These are phyloP conservation scores for Amazonetta brasiliensis DNA, from an alignment of 2,797 vertebrate genomes.

Conservation along the genomic window DNA sequence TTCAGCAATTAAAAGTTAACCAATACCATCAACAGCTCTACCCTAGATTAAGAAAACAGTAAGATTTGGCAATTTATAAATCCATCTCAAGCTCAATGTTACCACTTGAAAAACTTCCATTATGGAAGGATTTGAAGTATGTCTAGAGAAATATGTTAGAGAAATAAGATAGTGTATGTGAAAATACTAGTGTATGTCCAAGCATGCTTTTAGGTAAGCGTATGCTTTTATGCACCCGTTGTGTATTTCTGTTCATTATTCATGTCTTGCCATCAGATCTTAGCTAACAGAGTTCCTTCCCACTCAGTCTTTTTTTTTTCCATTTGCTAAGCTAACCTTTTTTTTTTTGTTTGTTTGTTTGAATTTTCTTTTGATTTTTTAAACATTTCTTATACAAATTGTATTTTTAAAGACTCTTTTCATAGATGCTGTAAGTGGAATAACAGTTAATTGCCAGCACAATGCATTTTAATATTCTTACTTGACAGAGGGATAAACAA, in stretches of 20 bases:
- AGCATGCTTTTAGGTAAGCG: background rate
- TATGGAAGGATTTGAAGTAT: background rate
- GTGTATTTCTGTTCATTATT: background rate
- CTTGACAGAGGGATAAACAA: constrained; percentile 1
- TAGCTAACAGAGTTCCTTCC: background rate
- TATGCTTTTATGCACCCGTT: background rate
- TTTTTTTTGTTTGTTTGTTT: background rate
- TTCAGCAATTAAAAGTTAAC: background rate
- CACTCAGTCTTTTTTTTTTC: background rate
- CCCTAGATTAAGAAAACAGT: background rate
- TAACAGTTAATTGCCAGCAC: background rate
- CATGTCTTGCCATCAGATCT: background rate
- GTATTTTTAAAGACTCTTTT: background rate
- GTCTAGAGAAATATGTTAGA: background rate
- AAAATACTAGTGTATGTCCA: background rate
- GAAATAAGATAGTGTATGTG: background rate
- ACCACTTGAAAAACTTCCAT: background rate
- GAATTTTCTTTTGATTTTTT: background rate
- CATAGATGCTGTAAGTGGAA: background rate
- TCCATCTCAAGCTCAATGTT: background rate
- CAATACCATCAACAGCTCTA: background rate
- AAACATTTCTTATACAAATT: background rate
- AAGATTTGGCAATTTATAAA: background rate
- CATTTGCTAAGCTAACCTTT: background rate
- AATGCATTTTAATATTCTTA: background rate